phyloP scores from a whole-genome alignment of 2,888 invertebrate species.

The Meteorus cinctellus region DNA sequence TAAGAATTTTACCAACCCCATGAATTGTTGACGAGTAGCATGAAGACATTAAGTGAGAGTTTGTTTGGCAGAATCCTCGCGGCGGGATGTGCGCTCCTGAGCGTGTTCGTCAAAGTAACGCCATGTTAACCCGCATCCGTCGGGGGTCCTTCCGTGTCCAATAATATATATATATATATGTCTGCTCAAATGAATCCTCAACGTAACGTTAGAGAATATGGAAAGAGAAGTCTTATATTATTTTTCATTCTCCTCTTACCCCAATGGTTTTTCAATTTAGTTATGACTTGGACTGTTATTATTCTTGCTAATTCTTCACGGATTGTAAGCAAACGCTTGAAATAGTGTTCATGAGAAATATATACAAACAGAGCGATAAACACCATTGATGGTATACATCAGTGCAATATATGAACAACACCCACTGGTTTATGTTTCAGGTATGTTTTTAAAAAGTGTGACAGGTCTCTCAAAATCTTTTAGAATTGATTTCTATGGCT shows the following conservation, averaged over 20 bases:
- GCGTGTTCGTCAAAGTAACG: conserved; percentile 52
- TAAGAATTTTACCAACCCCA: neutral
- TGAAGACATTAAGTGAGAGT: conserved; percentile 66
- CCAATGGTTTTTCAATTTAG: neutral
- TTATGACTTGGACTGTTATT: conserved; percentile 17
- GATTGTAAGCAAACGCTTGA: conserved; percentile 19
- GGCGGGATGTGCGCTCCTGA: conserved; percentile 51
- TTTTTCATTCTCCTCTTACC: neutral
- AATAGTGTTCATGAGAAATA: conserved; percentile 14
- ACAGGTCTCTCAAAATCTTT: conserved; percentile 5
- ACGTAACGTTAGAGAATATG: conserved; percentile 6
- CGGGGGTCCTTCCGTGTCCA: conserved; percentile 50
- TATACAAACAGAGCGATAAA: conserved; percentile 35
- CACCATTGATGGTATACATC: conserved; percentile 26
- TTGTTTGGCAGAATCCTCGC: conserved; percentile 64
- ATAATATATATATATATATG: neutral
- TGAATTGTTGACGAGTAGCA: conserved; percentile 57
- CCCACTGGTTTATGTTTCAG: conserved; percentile 4
- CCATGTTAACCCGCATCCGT: conserved; percentile 55
- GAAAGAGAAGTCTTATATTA: neutral
- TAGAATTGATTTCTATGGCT: neutral
- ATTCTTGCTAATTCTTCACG: conserved; percentile 38
- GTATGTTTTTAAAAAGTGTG: conserved; percentile 13
- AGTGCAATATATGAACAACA: neutral
- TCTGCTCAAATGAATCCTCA: conserved; percentile 11